Conservation (phyloP, 2,888 invertebrate species). For the Ariolimax columbianus region DNA sequence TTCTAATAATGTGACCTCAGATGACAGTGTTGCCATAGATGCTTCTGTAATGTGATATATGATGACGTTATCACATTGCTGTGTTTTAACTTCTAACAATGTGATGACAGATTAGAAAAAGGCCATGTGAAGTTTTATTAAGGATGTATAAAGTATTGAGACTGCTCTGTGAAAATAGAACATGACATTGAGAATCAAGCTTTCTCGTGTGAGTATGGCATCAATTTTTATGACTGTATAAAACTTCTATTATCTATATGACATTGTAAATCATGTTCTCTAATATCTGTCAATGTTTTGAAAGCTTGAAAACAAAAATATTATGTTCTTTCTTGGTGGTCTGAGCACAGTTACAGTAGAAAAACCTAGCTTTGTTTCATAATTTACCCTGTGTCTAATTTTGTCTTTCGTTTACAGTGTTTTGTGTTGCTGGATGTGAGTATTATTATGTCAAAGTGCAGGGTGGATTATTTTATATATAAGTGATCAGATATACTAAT, state of each 20-base stretch:
- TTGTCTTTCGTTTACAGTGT: neutral
- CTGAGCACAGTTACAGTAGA: neutral
- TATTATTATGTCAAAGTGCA: neutral
- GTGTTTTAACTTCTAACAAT: neutral
- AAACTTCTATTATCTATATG: neutral
- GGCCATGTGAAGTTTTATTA: neutral
- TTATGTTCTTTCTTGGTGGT: neutral
- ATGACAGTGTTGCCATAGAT: conserved; percentile 10
- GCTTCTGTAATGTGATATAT: neutral
- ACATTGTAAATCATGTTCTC: neutral
- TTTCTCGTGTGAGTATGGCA: neutral
- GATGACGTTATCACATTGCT: neutral
- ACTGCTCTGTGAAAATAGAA: neutral
- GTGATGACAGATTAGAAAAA: neutral
- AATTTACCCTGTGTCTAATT: neutral
- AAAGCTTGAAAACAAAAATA: conserved; percentile 1
- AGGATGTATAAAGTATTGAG: neutral
- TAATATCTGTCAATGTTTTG: neutral
- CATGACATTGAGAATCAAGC: neutral
- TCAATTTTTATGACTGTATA: neutral
- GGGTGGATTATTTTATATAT: too few species aligned
- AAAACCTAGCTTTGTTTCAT: neutral
- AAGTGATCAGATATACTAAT: too few species aligned
- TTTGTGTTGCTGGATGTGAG: neutral
- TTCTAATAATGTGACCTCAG: neutral